Evolutionary conservation across 1,140 invertebrate species (phyloP).

Genomic region (Solen grandis): DNA sequence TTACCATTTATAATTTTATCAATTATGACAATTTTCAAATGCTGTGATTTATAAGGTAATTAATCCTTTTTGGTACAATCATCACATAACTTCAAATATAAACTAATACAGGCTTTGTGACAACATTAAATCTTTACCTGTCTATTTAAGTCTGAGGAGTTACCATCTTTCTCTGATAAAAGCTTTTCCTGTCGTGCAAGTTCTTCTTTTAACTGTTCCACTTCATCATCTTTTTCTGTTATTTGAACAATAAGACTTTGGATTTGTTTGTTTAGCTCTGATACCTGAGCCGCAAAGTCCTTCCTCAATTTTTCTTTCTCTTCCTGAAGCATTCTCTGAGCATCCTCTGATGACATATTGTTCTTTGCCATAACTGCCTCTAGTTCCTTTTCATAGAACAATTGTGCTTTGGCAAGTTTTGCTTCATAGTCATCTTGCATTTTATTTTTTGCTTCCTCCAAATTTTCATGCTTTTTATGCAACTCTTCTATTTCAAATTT

Average conservation of each 20-base stretch:
- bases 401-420: conserved; percentile 77
- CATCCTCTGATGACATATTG: conserved; percentile 62
- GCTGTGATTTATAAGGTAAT: too few relatives aligned
- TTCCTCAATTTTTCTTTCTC: conserved; percentile 75
- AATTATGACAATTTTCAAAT: too few relatives aligned
- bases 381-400: conserved; percentile 80
- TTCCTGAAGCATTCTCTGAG: conserved; percentile 61
- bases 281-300: conserved; percentile 70
- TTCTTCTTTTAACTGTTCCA: conserved; percentile 69
- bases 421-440: conserved; percentile 75
- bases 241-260: conserved; percentile 74
- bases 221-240: conserved; percentile 73
- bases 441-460: conserved; percentile 70
- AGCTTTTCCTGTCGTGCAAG: conserved; percentile 59
- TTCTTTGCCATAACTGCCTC: conserved; percentile 70
- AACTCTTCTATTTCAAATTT: conserved; percentile 69
- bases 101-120: too few relatives aligned
- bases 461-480: conserved; percentile 62
- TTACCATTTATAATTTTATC: too few relatives aligned
- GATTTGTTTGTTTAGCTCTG: conserved; percentile 74
- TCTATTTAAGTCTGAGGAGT: conserved; percentile 59
- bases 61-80: too few relatives aligned
- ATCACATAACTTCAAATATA: too few relatives aligned
- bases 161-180: conserved; percentile 66
- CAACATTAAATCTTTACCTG: too few relatives aligned